Evolutionary conservation across 2,113 vertebrate genomes (phyloP).

Genomic region (Macquaria ambigua): DNA sequence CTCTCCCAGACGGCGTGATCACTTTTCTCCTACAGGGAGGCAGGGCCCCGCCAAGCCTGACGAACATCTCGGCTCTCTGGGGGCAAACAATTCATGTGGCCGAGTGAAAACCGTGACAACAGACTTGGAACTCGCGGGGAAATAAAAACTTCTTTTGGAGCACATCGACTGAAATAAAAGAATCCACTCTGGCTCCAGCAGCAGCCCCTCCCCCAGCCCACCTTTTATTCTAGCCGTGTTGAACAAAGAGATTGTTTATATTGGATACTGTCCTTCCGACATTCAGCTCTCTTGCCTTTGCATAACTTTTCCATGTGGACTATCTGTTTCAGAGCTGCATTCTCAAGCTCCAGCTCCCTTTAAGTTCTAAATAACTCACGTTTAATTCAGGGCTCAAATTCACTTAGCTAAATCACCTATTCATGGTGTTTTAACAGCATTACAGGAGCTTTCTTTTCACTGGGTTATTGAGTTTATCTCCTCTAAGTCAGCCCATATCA

Average conservation of each 20-base stretch:
- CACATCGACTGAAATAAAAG: conserved; percentile 56
- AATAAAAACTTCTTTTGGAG: conserved; percentile 31
- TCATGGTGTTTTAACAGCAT: conserved; percentile 54
- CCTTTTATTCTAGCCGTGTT: conserved; percentile 51
- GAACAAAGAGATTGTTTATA: conserved; percentile 69
- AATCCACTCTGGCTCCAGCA: conserved; percentile 24
- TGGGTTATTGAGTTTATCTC: conserved; percentile 49
- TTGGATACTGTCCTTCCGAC: conserved; percentile 56
- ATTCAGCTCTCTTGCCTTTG: conserved; percentile 37
- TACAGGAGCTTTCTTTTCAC: conserved; percentile 33
- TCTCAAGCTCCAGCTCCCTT: conserved; percentile 17
- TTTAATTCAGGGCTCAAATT: conserved; percentile 62
- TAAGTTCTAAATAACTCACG: conserved; percentile 43
- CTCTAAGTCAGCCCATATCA: conserved; percentile 10
- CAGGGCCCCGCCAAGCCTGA: not conserved
- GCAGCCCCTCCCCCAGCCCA: conserved; percentile 47
- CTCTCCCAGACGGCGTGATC: conserved; percentile 6
- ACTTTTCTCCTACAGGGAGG: not conserved
- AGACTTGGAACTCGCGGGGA: conserved; percentile 4
- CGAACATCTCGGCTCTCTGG: conserved; percentile 10
- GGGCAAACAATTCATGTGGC: conserved; percentile 35
- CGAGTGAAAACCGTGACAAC: conserved; percentile 46
- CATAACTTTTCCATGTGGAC: conserved; percentile 56
- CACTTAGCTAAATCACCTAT: conserved; percentile 45
- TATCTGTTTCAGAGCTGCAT: conserved; percentile 42